Evolutionary conservation across 2,888 invertebrate species (phyloP), one percentile per base, ranked within the genome.

Genomic region (Drosophila mimica): DNA sequence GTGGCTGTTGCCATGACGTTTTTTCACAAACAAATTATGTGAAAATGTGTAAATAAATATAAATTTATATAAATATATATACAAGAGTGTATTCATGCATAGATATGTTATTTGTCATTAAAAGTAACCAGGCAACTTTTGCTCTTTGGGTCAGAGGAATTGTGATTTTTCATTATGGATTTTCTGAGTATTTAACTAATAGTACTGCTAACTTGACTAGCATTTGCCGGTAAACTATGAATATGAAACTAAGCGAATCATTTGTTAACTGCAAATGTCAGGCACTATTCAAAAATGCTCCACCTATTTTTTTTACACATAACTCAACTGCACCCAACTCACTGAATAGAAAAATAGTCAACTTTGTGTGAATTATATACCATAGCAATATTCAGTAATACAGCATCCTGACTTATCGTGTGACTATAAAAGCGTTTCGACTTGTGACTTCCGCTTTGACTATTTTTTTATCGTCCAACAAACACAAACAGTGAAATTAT

Each of bases 1-100:
- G 49, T 67, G 66, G 61, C 68, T 75, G 81, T 81, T 83, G 70
- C 70, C 70, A 85, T 82, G 85, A 71, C 82, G 80, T 73, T 70
- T 64, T 60, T 57, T 49, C 40, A 71, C 71, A 76, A 74, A 76
- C 76, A 82, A 73, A 79, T 82, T 70, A 65, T 74, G 81, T 76
- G 71, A 63, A 70, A 71, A 79, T 67, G 63, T 68, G 54, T 34
- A 56, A 60, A 52, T 17, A 52, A 31, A 49, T n/a, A 38, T 25
- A 25, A 20, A 34, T 11, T 25, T 28, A 54, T 34, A 7, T 30
- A 40, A 15, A 36, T n/a, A 33, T 20, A 30, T 11, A 31, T 17
- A 17, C 34, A 25, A 36, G 28, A 40, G n/a, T 56, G 30, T 34
- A 15, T 13, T 28, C 40, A 20, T 20, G 49, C 38, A 25, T 71